Conservation (phyloP, 2,797 vertebrate species). For the Chlorospingus semifuscus region DNA sequence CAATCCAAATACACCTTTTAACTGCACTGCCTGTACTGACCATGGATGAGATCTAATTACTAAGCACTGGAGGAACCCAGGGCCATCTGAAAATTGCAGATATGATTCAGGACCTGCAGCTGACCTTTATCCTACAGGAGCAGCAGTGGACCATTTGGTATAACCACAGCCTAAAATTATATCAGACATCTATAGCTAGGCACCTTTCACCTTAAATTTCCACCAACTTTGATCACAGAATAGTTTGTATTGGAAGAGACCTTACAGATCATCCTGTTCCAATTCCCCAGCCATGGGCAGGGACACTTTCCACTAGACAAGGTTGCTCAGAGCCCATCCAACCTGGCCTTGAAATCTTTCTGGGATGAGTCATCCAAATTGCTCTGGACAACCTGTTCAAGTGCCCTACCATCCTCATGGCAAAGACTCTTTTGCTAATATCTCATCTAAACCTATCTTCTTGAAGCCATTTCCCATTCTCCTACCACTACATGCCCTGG, state of each 20-base stretch:
- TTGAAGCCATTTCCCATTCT: neutral
- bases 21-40: neutral
- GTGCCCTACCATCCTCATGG: neutral
- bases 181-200: neutral
- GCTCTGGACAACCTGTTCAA: neutral
- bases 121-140: neutral
- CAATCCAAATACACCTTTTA: neutral
- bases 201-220: neutral
- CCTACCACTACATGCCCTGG: too few species aligned
- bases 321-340: neutral
- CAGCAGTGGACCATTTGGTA: neutral
- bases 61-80: neutral
- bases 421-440: neutral
- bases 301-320: neutral
- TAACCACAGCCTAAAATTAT: neutral
- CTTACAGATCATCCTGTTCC: neutral
- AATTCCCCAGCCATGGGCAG: neutral
- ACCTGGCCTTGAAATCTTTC: neutral
- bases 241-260: neutral
- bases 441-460: neutral
- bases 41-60: neutral
- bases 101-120: neutral
- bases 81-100: neutral
- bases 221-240: neutral
- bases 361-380: neutral